Evolutionary conservation across 2,797 vertebrate species (phyloP).

Genomic region (Cacajao melanocephalus): DNA sequence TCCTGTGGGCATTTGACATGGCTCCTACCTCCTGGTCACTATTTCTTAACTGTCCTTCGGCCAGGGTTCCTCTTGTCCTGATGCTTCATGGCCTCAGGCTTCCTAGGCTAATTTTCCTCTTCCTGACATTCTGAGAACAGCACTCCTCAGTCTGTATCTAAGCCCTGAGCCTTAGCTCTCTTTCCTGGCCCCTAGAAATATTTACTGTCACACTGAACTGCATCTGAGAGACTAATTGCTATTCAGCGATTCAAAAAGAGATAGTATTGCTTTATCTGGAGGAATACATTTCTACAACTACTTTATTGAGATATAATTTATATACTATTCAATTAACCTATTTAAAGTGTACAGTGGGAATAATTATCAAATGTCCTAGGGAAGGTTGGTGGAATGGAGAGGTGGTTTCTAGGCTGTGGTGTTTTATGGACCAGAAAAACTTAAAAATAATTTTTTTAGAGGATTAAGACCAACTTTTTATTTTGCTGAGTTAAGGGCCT

Average conservation of each 20-base stretch:
- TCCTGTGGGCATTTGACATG: neutral
- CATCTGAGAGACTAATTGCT: constrained; percentile 1
- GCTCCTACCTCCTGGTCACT: neutral
- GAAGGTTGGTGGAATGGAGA: neutral
- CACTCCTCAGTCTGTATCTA: neutral
- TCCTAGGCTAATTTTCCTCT: constrained; percentile 19
- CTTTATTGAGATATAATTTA: constrained; percentile 49
- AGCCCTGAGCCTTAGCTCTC: neutral
- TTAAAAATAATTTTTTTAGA: neutral
- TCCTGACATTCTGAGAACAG: neutral
- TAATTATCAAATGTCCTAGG: constrained; percentile 31
- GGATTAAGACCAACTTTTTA: constrained; percentile 21
- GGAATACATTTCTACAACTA: constrained; percentile 17
- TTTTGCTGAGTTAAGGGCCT: constrained; percentile 46
- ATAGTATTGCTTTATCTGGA: constrained; percentile 27
- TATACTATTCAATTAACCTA: constrained; percentile 16
- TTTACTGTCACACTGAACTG: neutral
- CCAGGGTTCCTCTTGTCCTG: neutral
- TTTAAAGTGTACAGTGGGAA: constrained; percentile 28
- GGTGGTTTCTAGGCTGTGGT: constrained; percentile 46
- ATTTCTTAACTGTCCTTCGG: neutral
- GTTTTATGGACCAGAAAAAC: constrained; percentile 56
- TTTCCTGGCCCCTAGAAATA: neutral
- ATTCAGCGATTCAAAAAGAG: neutral
- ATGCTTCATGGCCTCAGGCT: neutral